These are phyloP conservation scores for Dioctria rufipes DNA, from an alignment of 2,888 invertebrate genomes.

Conservation along the genomic window DNA sequence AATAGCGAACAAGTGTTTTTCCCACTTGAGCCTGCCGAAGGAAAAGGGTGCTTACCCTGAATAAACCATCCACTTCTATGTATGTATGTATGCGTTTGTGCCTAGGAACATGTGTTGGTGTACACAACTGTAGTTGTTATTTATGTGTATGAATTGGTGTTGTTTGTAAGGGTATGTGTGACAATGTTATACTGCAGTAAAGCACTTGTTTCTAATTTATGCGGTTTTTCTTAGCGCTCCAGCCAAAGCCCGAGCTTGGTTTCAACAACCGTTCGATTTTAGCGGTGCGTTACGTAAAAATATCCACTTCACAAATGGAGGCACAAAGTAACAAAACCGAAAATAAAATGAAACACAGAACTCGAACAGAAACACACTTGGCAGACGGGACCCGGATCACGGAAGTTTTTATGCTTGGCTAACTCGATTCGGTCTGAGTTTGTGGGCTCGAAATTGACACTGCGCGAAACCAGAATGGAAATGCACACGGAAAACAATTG, in stretches of 20 bases:
- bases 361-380: slow-evolving; percentile 24
- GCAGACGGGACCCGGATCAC: slow-evolving; percentile 17
- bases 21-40: slow-evolving; percentile 36
- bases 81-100: slow-evolving; percentile 15
- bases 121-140: slow-evolving; percentile 33
- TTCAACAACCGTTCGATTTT: background rate
- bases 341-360: slow-evolving; percentile 12
- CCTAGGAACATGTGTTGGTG: background rate
- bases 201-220: slow-evolving; percentile 51
- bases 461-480: slow-evolving; percentile 1
- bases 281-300: slow-evolving; percentile 16
- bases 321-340: background rate
- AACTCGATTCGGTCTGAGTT: background rate
- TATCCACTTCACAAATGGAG: background rate
- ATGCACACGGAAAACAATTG: slow-evolving; percentile 18
- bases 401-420: background rate
- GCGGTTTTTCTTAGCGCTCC: slow-evolving; percentile 38
- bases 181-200: slow-evolving; percentile 55
- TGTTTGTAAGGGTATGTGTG: slow-evolving; percentile 21
- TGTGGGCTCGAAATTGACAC: background rate
- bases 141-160: slow-evolving; percentile 59
- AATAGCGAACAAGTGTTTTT: slow-evolving; percentile 51
- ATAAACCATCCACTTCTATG: slow-evolving; percentile 52
- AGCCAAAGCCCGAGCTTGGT: background rate
- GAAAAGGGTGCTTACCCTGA: slow-evolving; percentile 56